Base-by-base conservation (phyloP, 2,113 vertebrate species). In the Clinocottus analis region DNA sequence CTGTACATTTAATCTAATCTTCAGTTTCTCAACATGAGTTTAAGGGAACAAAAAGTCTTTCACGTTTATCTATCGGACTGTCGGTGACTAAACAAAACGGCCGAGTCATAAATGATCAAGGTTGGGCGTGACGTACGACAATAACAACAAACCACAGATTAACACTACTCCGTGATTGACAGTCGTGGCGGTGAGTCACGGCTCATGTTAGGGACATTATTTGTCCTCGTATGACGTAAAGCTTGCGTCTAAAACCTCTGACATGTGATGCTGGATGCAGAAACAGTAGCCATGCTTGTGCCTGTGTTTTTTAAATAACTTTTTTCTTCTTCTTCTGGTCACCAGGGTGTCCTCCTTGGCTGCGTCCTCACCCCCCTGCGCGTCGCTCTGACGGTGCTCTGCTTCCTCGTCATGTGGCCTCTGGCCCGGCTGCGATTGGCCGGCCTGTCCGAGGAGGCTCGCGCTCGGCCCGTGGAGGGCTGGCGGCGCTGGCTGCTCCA, bases 371-470 rank as follows among this genome's bases (percentile, higher is more conserved):
- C 95, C 80, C 97, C 97, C 0, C 12, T 96, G 1, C 94, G 96
- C 3, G 8, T 96, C 49, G 37, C 82, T 0, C 62, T 96, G 68
- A 84, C 93, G 7, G 81, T 82, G 21, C 29, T 97, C 1, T 88
- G 88, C 88, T 96, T 97, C 78, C 94, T 97, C 74, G 70, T 97
- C 86, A 90, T 95, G 72, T 97, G 97, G 97, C 96, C 95, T 4
- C 39, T 97, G 0, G 95, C 96, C 12, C 92, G 94, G 59, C 91
- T 98, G 0, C 93, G 95, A 41, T 64, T 96, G 14, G 94, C 91
- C 4, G 96, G 96, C 29, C 90, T 97, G 33, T 93, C 95, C 0
- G 70, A 89, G 43, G 94, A 96, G 73, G 93, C 95, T 7, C 87
- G 95, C 25, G 86, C 87, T 4, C 91, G 90, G 7, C 96, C 96